Evolutionary conservation across 2,797 vertebrate genomes (phyloP).

Genomic region (Argentina silus): DNA sequence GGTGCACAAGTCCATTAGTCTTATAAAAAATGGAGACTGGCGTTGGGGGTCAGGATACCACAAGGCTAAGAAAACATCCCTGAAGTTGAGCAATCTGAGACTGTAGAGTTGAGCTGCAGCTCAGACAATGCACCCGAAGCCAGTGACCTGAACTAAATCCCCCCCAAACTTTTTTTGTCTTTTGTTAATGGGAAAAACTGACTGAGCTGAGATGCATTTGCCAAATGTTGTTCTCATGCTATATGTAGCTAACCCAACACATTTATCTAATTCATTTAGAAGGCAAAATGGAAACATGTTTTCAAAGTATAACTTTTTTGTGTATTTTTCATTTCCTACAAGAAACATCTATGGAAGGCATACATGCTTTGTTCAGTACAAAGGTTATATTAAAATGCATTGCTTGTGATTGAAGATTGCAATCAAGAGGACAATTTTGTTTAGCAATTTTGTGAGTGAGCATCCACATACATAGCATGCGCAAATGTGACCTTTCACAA

Average conservation of each 20-base stretch:
- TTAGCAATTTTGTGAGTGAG: constrained; percentile 57
- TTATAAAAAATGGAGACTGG: constrained; percentile 78
- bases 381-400: constrained; percentile 46
- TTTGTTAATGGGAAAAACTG: constrained; percentile 51
- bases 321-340: constrained; percentile 17
- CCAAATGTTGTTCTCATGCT: constrained; percentile 23
- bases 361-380: constrained; percentile 45
- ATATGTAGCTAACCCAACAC: not conserved
- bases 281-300: constrained; percentile 28
- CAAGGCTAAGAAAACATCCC: constrained; percentile 55
- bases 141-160: constrained; percentile 59
- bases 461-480: constrained; percentile 52
- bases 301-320: not conserved
- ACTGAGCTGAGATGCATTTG: constrained; percentile 40
- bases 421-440: constrained; percentile 42
- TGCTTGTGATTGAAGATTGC: constrained; percentile 30
- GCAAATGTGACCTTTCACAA: constrained; percentile 63
- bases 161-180: constrained; percentile 48
- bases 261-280: constrained; percentile 44
- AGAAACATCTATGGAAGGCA: constrained; percentile 27
- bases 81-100: constrained; percentile 53
- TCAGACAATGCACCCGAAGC: constrained; percentile 64
- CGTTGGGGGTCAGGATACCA: constrained; percentile 47
- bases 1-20: constrained; percentile 74
- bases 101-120: constrained; percentile 29